Base-by-base conservation (phyloP, 2,888 invertebrate species). In the Metacarcinus magister region DNA sequence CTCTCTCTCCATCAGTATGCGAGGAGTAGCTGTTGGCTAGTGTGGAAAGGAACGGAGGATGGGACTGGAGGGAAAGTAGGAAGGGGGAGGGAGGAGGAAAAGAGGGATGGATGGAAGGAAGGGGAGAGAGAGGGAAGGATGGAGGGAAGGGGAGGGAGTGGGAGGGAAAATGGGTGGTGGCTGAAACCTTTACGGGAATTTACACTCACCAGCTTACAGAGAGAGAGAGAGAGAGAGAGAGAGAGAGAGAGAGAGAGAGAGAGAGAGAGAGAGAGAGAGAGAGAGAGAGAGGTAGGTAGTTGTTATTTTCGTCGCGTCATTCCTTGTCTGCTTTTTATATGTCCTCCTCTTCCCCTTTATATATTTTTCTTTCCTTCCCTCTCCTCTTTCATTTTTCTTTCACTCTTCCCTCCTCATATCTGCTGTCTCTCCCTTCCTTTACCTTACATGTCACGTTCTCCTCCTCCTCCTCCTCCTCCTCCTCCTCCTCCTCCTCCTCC, bases 161-260 rank as follows among this genome's bases (percentile, higher is more conserved):
- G 16, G 60, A 19, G 60, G 16, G 60, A 19, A 60, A 60, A 60
- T 60, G 16, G 60, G 60, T 16, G 60, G 60, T 19, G 7, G 16
- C n/a, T 46, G 16, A 60, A 5, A 7, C 60, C 19, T 60, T 60
- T 60, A 60, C 60, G 60, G 60, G 60, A 60, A 60, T 60, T 60
- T 60, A 60, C 60, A 60, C 60, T 60, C 60, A 60, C 5, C 60
- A 60, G 60, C 60, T 60, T 60, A 60, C 8, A 46, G 60, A 60
- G 60, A 60, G 60, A 60, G 60, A 60, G 60, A 60, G 60, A 60
- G 60, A 60, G 60, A 60, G 60, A 46, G 60, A 60, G 60, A 60
- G 60, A 60, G 60, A 60, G 60, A 60, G 60, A 60, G 60, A 60
- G 60, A 60, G 60, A 60, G 60, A 60, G 60, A 60, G 60, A 60